These are phyloP conservation scores for Malacoraja senta DNA, from an alignment of 2,797 vertebrate species.

Conservation along the genomic window DNA sequence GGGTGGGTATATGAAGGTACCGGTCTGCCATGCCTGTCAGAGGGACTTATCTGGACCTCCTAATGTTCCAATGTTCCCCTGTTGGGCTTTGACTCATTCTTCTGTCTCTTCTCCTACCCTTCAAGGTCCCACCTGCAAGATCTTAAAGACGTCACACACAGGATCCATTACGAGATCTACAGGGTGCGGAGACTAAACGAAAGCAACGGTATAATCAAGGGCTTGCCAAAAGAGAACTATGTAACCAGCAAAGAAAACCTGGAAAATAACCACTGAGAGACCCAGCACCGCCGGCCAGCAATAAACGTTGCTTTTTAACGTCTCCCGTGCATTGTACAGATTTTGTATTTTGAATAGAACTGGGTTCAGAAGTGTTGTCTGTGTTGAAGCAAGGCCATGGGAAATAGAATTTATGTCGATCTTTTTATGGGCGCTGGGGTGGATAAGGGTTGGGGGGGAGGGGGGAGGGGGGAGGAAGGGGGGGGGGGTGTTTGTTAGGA, in stretches of 20 bases:
- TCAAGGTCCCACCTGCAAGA: constrained; percentile 87
- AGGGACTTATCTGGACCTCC: too few relatives aligned
- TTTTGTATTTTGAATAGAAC: constrained; percentile 35
- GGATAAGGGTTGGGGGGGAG: neutral
- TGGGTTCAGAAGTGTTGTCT: constrained; percentile 14
- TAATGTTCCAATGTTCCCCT: too few relatives aligned
- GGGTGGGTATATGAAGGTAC: too few relatives aligned
- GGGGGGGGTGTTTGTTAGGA: neutral
- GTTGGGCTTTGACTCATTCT: too few relatives aligned
- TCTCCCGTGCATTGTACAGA: constrained; percentile 34
- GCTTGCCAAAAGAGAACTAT: constrained; percentile 55
- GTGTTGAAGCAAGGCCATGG: constrained; percentile 1
- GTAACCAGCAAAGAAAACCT: constrained; percentile 48
- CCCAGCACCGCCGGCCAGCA: neutral
- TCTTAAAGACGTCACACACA: constrained; percentile 91
- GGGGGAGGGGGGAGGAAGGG: neutral
- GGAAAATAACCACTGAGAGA: constrained; percentile 61
- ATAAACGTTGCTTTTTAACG: neutral
- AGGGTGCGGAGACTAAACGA: constrained; percentile 74
- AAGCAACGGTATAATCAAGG: constrained; percentile 61
- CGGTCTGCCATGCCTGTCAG: too few relatives aligned
- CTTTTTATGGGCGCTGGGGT: neutral
- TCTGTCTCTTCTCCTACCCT: accelerated
- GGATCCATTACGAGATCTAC: constrained; percentile 86
- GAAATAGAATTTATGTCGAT: constrained; percentile 2